These are phyloP conservation scores for Lochmaea crataegi DNA, from an alignment of 2,888 invertebrate genomes.

Conservation along the genomic window DNA sequence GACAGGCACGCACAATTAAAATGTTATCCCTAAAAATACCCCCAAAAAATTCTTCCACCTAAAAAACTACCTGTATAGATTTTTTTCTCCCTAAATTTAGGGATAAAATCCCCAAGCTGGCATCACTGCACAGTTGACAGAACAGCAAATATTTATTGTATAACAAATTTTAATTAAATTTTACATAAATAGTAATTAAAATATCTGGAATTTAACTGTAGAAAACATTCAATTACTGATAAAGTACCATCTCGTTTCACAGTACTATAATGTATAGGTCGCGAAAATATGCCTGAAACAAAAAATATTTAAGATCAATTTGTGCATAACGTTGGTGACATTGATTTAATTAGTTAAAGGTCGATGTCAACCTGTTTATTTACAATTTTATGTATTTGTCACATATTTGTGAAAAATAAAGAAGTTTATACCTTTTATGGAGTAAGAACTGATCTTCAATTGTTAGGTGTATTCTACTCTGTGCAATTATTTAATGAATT, in stretches of 20 bases:
- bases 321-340: slow-evolving; percentile 3
- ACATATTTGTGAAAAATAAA: slow-evolving; percentile 29
- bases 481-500: slow-evolving; percentile 12
- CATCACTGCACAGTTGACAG: too few relatives aligned
- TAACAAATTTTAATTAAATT: not conserved
- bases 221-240: too few relatives aligned
- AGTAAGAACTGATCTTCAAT: slow-evolving; percentile 25
- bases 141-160: not conserved
- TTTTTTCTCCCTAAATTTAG: too few relatives aligned
- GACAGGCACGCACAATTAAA: too few relatives aligned
- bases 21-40: too few relatives aligned
- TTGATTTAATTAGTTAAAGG: slow-evolving; percentile 19
- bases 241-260: not conserved
- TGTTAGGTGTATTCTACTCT: not conserved
- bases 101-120: too few relatives aligned
- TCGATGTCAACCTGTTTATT: slow-evolving; percentile 34
- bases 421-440: slow-evolving; percentile 19
- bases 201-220: too few relatives aligned
- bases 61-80: too few relatives aligned
- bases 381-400: slow-evolving; percentile 33
- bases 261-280: not conserved
- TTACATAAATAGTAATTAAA: too few relatives aligned
- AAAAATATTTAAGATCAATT: not conserved
- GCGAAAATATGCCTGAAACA: not conserved
- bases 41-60: too few relatives aligned